Evolutionary conservation across 1,140 invertebrate genomes (phyloP).

Genomic region (Drosophila ananassae): DNA sequence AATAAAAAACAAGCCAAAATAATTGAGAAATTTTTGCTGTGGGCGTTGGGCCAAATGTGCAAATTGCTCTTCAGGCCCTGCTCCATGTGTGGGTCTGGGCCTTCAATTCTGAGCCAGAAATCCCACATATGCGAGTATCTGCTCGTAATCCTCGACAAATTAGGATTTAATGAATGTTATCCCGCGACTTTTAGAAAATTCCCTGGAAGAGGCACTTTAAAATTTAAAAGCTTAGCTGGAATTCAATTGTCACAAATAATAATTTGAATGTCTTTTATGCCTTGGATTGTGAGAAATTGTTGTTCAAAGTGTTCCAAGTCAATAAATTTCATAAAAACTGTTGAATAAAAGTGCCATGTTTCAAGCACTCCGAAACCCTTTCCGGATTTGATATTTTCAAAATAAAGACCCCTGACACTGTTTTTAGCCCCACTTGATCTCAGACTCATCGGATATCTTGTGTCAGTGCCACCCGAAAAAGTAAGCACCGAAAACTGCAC

Average conservation of each 20-base stretch:
- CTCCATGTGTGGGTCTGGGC: constrained; percentile 2
- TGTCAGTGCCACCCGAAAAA: constrained; percentile 27
- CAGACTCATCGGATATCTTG: constrained; percentile 14
- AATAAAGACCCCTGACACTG: not conserved
- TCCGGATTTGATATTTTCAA: not conserved
- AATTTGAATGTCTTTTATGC: constrained; percentile 11
- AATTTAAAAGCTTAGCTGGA: constrained; percentile 8
- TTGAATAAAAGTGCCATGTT: not conserved
- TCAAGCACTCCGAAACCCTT: not conserved
- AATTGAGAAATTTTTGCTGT: constrained; percentile 58
- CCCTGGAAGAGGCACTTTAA: constrained; percentile 18
- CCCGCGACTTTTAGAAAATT: constrained; percentile 30
- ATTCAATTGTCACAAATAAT: constrained; percentile 32
- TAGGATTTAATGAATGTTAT: constrained; percentile 59
- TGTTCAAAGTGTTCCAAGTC: too few species aligned
- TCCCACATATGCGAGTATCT: constrained; percentile 39
- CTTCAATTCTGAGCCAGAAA: constrained; percentile 27
- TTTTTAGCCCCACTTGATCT: constrained; percentile 25
- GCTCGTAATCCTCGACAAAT: constrained; percentile 52
- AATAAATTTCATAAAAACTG: too few species aligned
- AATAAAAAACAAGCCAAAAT: constrained; percentile 36
- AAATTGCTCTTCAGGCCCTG: constrained; percentile 30
- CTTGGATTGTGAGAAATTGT: not conserved
- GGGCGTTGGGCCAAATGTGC: constrained; percentile 44
- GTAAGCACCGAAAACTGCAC: constrained; percentile 47